Base-by-base conservation (phyloP, 2,888 invertebrate genomes). In the Megaustenia siamemsis region DNA sequence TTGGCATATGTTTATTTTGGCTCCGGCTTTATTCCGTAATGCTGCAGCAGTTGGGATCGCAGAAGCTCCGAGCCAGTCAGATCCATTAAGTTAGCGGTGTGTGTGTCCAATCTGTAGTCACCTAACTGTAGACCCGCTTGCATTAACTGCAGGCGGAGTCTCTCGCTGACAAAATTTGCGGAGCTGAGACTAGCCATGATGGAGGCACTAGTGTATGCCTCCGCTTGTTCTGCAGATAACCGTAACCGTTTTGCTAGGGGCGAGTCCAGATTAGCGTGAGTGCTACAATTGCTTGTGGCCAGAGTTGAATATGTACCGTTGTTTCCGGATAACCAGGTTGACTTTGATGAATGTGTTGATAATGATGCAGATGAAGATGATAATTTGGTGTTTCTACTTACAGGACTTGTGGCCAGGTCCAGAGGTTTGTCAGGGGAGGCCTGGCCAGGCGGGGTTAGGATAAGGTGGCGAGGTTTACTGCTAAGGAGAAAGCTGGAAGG, bases 131-230 rank as follows among this genome's bases (percentile, higher is more conserved):
- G 63, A 18, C 84, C 84, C 24, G 83, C 83, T 40, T 84, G 84
- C 81, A 84, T 79, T 15, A 84, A 75, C 53, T 84, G 84, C 15
- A 84, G 75, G 15, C 84, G 80, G n/a, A 84, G 49, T 15, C 81
- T 49, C 60, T 84, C 84, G 28, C 45, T 76, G 15, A 81, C 76
- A 35, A 84, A 68, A 35, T 75, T 84, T 21, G 83, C 73, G 82
- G 83, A 82, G 86, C 88, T 78, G 84, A 83, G 12, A 87, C 89
- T 77, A 85, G 88, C 89, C 88, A 89, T 75, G 86, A 89, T 75
- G 87, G 88, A 40, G 86, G 89, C 84, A 53, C 81, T 84, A 15
- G 89, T 88, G 68, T 84, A 78, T 21, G 86, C 85, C 18, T 86
- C 86, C 43, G 85, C 88, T 43, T 76, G 83, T 60, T 85, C 86